These are phyloP conservation scores for Neosilurus hyrtlii DNA, from an alignment of 2,797 vertebrate genomes.

Conservation along the genomic window DNA sequence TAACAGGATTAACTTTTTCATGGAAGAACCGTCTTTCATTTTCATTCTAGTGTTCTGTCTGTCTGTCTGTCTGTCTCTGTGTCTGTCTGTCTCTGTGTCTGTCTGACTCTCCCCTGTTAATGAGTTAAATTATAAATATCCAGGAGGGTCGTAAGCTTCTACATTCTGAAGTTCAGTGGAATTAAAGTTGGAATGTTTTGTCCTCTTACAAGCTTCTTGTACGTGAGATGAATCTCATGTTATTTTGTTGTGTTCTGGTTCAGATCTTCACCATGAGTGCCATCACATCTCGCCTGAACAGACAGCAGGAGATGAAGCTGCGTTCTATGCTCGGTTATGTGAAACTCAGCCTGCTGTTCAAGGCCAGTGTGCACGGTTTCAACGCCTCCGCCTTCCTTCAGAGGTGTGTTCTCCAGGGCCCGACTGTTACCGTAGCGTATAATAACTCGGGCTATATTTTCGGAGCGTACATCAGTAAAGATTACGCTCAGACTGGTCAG, in stretches of 20 bases:
- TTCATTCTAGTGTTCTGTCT: too few species aligned
- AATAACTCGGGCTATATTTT: conserved; percentile 61
- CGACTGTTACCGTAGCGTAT: conserved; percentile 68
- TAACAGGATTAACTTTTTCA: too few species aligned
- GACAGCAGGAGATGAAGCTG: conserved; percentile 57
- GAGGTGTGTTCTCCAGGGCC: conserved; percentile 58
- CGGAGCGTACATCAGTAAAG: conserved; percentile 63
- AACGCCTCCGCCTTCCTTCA: conserved; percentile 56
- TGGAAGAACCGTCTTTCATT: too few species aligned
- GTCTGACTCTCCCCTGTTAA: too few species aligned
- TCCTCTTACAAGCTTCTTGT: too few species aligned
- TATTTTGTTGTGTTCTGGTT: background rate
- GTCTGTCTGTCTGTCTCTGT: too few species aligned
- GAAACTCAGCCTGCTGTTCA: conserved; percentile 67
- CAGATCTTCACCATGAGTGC: conserved; percentile 61
- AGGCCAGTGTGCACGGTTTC: conserved; percentile 65
- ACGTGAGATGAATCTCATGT: background rate
- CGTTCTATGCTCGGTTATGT: conserved; percentile 58
- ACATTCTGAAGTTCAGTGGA: too few species aligned
- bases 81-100: too few species aligned
- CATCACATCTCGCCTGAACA: conserved; percentile 59
- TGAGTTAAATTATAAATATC: too few species aligned
- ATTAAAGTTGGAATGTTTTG: too few species aligned
- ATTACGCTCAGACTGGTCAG: conserved; percentile 51
- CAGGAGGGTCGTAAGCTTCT: too few species aligned